Base-by-base conservation (phyloP, 2,888 invertebrate species). In the Choristoneura rosaceana region DNA sequence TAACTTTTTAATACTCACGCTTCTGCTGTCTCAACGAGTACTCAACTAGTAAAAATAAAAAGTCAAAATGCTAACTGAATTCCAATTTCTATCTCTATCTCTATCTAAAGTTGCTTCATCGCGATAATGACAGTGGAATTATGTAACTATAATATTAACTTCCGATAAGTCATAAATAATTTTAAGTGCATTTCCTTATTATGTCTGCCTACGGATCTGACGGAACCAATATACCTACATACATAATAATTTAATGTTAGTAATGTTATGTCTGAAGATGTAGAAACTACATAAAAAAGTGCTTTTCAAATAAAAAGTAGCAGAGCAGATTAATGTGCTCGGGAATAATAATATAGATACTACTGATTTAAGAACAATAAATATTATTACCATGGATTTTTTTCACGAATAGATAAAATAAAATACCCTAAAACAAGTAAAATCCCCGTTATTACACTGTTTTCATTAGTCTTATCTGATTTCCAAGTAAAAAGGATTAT, bases 131-230 rank as follows among this genome's bases (percentile, higher is more conserved):
- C 14, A 14, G 0, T 25, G 12, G 58, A 33, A 58, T 14, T 58
- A 12, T 33, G 3, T 5, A 25, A 34, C 8, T 34, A 34, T 59
- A 59, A 34, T 34, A 25, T 8, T 10, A 17, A 12, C 43, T 61
- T 41, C 55, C 17, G 55, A 55, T 61, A 61, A 17, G 47, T 45
- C 45, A 14, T 63, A 63, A 47, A 47, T 25, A 47, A 25, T 25
- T 45, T 63, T 63, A 59, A 45, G 25, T 63, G n/a, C 25, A 45
- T 45, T 63, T 47, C 63, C 47, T 63, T 47, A 63, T 63, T 63
- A 33, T 45, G 33, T 25, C 43, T n/a, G 34, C 59, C 34, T 5
- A 33, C 45, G 17, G 25, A n/a, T 9, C 4, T 17, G 43, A 41
- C 5, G 43, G 12, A 47, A 63, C 25, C 45, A 45, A 62, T 45